phyloP scores from a whole-genome alignment of 2,113 vertebrate genomes.

The Bufo gargarizans region DNA sequence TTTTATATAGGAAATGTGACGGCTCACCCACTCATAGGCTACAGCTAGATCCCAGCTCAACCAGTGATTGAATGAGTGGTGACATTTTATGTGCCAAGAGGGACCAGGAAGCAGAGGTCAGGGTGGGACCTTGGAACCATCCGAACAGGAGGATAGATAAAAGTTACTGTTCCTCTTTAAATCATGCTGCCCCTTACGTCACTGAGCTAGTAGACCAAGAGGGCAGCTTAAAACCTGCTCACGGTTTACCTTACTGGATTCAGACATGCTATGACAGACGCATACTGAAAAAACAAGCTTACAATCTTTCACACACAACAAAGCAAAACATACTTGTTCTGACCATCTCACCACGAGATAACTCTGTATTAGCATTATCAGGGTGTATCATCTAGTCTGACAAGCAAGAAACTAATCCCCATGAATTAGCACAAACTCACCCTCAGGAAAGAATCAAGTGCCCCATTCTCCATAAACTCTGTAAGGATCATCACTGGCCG shows the following conservation, averaged over 20 bases:
- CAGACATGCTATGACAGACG: background rate
- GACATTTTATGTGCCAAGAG: too few species aligned
- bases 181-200: background rate
- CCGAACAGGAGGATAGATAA: too few species aligned
- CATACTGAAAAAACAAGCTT: background rate
- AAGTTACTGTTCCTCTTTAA: background rate
- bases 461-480: conserved; percentile 98
- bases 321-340: background rate
- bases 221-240: background rate
- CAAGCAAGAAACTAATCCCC: background rate
- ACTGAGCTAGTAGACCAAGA: background rate
- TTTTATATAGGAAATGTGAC: too few species aligned
- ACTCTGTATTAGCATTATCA: background rate
- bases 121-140: too few species aligned
- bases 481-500: conserved; percentile 98
- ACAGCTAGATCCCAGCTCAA: too few species aligned
- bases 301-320: background rate
- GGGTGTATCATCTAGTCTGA: background rate
- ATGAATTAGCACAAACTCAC: conserved; percentile 71
- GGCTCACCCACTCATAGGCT: too few species aligned
- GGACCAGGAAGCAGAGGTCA: too few species aligned
- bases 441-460: conserved; percentile 94
- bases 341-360: background rate
- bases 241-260: background rate
- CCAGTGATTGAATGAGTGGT: too few species aligned